A percentile compares a stretch with the other conserved stretches of the same genome.
Conservation (phyloP, 2,888 invertebrate species). For the Beris morrisii region DNA sequence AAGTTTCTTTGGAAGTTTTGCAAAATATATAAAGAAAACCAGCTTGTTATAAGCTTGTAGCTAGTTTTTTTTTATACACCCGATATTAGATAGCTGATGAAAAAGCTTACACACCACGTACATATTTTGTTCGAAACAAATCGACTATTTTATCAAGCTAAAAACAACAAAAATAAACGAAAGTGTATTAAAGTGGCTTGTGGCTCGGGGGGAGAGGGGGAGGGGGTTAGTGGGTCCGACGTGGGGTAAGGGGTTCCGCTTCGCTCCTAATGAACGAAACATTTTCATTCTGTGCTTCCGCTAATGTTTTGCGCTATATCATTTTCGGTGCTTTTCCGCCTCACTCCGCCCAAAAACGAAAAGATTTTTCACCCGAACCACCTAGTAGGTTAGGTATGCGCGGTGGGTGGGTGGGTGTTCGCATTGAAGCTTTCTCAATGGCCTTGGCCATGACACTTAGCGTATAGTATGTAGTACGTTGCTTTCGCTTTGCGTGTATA, state of each 20-base stretch:
- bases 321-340: slow-evolving; percentile 19
- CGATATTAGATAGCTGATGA: too few species aligned
- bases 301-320: slow-evolving; percentile 9
- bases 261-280: slow-evolving; percentile 15
- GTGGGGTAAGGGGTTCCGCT: neutral
- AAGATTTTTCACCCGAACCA: too few species aligned
- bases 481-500: slow-evolving; percentile 26
- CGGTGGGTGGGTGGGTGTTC: neutral
- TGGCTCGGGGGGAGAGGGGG: neutral
- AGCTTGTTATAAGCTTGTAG: too few species aligned
- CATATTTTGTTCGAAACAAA: too few species aligned
- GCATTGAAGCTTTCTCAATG: slow-evolving; percentile 22
- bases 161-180: slow-evolving; percentile 15
- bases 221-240: neutral
- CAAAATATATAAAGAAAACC: too few species aligned
- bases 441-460: slow-evolving; percentile 38
- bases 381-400: neutral
- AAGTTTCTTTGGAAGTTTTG: too few species aligned
- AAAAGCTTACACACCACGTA: too few species aligned
- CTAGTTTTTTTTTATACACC: too few species aligned
- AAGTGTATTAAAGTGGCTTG: slow-evolving; percentile 1
- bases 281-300: slow-evolving; percentile 29
- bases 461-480: slow-evolving; percentile 6
- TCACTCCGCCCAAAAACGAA: neutral
- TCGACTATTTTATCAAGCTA: too few species aligned